Evolutionary conservation across 2,113 vertebrate genomes (phyloP).

Genomic region (Microcebus ravelobensis): DNA sequence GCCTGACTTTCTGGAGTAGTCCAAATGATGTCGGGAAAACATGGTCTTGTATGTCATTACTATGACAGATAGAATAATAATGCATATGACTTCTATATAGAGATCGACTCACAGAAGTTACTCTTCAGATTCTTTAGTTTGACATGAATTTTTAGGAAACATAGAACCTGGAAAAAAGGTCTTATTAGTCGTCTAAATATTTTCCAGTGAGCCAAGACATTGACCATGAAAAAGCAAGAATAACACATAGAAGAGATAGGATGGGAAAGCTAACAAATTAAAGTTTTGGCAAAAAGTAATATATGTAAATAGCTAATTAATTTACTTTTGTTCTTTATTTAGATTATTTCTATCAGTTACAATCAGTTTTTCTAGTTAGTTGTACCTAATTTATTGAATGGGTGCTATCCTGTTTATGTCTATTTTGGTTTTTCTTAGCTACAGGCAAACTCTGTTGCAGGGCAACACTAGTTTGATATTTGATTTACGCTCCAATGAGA

Average conservation of each 20-base stretch:
- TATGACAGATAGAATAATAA: background rate
- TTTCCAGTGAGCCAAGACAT: conserved; percentile 51
- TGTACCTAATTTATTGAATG: conserved; percentile 87
- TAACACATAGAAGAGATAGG: background rate
- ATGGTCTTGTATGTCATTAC: background rate
- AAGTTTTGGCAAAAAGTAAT: conserved; percentile 62
- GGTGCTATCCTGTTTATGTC: conserved; percentile 85
- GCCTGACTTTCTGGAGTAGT: conserved; percentile 52
- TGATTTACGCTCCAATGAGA: conserved; percentile 79
- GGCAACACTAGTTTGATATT: conserved; percentile 82
- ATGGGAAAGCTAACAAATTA: background rate
- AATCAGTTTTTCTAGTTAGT: conserved; percentile 68
- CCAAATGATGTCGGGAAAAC: conserved; percentile 49
- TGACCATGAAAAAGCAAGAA: background rate
- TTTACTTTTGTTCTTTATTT: conserved; percentile 70
- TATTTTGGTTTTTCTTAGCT: conserved; percentile 74
- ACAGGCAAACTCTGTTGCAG: conserved; percentile 83
- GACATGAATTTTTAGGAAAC: conserved; percentile 30
- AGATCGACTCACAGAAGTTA: conserved; percentile 32
- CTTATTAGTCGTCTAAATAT: background rate
- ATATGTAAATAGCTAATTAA: conserved; percentile 83
- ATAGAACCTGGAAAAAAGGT: background rate
- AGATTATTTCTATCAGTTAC: conserved; percentile 56
- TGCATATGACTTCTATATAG: background rate
- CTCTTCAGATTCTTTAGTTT: background rate